A percentile compares a stretch with the other conserved stretches of the same genome.
Evolutionary conservation across 2,797 vertebrate genomes (phyloP).

Genomic region (Notolepis coatsorum): DNA sequence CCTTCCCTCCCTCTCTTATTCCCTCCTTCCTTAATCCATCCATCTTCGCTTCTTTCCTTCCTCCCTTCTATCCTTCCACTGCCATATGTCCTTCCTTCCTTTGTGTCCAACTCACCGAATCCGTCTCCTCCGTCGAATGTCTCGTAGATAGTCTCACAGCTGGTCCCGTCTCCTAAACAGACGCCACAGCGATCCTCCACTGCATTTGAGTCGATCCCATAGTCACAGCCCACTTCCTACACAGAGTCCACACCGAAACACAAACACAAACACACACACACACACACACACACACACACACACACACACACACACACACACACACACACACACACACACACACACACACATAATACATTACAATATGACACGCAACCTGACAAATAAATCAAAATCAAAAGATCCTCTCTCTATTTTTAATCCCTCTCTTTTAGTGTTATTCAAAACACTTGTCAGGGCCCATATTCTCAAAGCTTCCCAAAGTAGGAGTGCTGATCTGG

Average conservation of each 20-base stretch:
- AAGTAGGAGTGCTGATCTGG: too few relatives aligned
- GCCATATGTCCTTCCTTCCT: too few relatives aligned
- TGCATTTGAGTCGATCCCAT: slow-evolving; percentile 94
- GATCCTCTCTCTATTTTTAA: neutral
- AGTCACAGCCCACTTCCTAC: slow-evolving; percentile 94
- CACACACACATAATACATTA: slow-evolving; percentile 21
- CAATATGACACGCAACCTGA: slow-evolving; percentile 1
- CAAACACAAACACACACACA: slow-evolving; percentile 28
- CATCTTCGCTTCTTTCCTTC: too few relatives aligned
- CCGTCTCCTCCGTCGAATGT: slow-evolving; percentile 88
- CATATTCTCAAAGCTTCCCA: too few relatives aligned
- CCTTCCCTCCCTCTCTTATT: too few relatives aligned
- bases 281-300: slow-evolving; percentile 17
- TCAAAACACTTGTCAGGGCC: too few relatives aligned
- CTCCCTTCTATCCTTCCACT: too few relatives aligned
- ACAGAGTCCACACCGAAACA: neutral
- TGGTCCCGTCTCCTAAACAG: slow-evolving; percentile 91
- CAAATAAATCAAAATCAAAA: too few relatives aligned
- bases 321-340: slow-evolving; percentile 62
- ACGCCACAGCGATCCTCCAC: slow-evolving; percentile 95
- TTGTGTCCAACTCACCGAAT: slow-evolving; percentile 83
- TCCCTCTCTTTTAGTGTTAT: neutral
- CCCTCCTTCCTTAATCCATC: too few relatives aligned
- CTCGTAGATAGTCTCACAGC: slow-evolving; percentile 89
- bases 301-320: slow-evolving; percentile 60